Conservation (phyloP, 2,888 invertebrate species). For the Oscheius sp. region DNA sequence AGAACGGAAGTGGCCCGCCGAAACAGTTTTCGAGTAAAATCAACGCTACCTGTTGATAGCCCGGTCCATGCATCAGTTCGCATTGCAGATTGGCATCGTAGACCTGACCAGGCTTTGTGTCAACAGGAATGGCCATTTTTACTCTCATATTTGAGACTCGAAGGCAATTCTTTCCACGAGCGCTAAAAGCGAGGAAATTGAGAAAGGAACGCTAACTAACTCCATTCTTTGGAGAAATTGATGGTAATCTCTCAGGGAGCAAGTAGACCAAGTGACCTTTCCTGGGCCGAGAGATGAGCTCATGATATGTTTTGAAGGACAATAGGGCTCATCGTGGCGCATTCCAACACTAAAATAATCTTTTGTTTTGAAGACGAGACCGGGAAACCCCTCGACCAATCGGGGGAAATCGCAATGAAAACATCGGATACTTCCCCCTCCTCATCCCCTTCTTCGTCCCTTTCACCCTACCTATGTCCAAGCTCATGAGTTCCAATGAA, state of each 20-base stretch:
- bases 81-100: constrained; percentile 70
- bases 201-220: constrained; percentile 44
- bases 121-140: constrained; percentile 56
- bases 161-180: constrained; percentile 65
- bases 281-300: constrained; percentile 68
- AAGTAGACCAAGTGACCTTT: constrained; percentile 70
- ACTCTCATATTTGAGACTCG: constrained; percentile 61
- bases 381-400: background rate
- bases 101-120: constrained; percentile 66
- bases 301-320: constrained; percentile 68
- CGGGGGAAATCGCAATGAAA: too few species aligned
- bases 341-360: constrained; percentile 64
- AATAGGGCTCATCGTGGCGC: constrained; percentile 70
- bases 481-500: constrained; percentile 70
- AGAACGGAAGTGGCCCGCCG: constrained; percentile 22
- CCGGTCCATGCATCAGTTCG: constrained; percentile 68
- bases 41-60: constrained; percentile 62
- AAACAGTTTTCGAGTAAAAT: constrained; percentile 13
- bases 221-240: constrained; percentile 68
- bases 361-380: constrained; percentile 1
- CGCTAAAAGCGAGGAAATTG: constrained; percentile 43
- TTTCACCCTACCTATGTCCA: constrained; percentile 63
- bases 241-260: constrained; percentile 69
- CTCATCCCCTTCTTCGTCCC: too few species aligned
- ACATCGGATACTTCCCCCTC: too few species aligned